These are phyloP conservation scores for Drosophila punjabiensis DNA, from an alignment of 1,140 invertebrate species.

Conservation along the genomic window DNA sequence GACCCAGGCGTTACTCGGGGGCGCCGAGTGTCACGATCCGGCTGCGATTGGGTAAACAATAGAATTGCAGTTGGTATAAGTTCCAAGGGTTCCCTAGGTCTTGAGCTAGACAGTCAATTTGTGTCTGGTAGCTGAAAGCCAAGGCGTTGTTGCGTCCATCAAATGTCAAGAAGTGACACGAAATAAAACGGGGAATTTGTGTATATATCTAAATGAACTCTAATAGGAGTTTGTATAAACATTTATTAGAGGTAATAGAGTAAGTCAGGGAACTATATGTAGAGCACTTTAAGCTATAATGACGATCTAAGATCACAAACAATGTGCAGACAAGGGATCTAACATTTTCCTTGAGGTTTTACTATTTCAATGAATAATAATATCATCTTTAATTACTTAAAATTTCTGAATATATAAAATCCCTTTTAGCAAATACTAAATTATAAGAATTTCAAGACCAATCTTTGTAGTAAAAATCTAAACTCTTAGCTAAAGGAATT, in stretches of 20 bases:
- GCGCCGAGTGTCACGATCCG: slow-evolving; percentile 19
- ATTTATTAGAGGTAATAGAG: neutral
- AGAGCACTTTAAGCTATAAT: neutral
- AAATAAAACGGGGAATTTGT: neutral
- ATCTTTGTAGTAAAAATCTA: neutral
- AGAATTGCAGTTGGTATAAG: slow-evolving; percentile 14
- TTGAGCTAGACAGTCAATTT: slow-evolving; percentile 22
- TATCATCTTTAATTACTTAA: too few species aligned
- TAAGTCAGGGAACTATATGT: too few species aligned
- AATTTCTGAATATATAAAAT: neutral
- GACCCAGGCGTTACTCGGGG: slow-evolving; percentile 8
- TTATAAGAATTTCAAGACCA: neutral
- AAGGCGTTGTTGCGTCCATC: slow-evolving; percentile 1
- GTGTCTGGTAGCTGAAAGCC: slow-evolving; percentile 16
- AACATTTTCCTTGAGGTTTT: neutral
- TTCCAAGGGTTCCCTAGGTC: neutral
- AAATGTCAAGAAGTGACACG: slow-evolving; percentile 10
- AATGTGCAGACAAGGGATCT: neutral
- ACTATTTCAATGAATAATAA: neutral
- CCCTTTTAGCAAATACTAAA: neutral
- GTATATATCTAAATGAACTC: neutral
- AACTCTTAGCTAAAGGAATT: neutral
- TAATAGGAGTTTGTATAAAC: neutral
- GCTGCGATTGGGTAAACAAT: slow-evolving; percentile 31
- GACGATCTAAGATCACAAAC: neutral